Evolutionary conservation across 2,888 invertebrate genomes (phyloP), one percentile per base, ranked within the genome.

Genomic region (Nemapogon koenigi): DNA sequence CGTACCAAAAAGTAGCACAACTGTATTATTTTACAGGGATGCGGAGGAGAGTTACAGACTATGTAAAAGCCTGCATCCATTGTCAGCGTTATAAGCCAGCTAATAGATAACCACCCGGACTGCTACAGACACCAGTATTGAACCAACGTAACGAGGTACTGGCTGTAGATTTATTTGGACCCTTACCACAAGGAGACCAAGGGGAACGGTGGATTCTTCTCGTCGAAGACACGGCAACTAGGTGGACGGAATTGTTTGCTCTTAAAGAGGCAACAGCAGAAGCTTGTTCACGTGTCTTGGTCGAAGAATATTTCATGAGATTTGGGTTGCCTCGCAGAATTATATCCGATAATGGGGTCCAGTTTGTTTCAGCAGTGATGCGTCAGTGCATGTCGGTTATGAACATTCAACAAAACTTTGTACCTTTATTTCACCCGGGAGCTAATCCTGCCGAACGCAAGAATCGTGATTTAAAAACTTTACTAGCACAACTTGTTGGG

Each of bases 311-410:
- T 11, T 35, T 41, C 2, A 15, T 41, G 14, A 44, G 55, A 4
- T 57, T 49, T 41, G 57, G 55, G 2, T 26, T 50, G 4, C 53
- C 53, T 2, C 26, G 56, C 8, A 30, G 50, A 14, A 37, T 57
- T 0, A 43, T 51, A 8, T 47, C 46, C 10, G 54, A 59, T 35
- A 62, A 60, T 16, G 57, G 57, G 0, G 37, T 46, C 0, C 57
- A 59, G 33, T 56, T 57, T 33, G 43, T 58, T 1, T 48, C 51
- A 1, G 49, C 45, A 0, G 35, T 55, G 2, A 57, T 56, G 53
- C 57, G 57, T 25, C 41, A 55, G 17, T 31, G 51, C 0, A 40
- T 27, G 7, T 32, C 17, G 13, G 45, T 39, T 3, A 29, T 50
- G 1, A 35, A 35, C 4, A 37, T 44, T 2, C 11, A 35, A 8